These are phyloP conservation scores for Chrysaora quinquecirrha DNA, from an alignment of 30 jellyfish, hydroid and myxozoan species.

Conservation along the genomic window DNA sequence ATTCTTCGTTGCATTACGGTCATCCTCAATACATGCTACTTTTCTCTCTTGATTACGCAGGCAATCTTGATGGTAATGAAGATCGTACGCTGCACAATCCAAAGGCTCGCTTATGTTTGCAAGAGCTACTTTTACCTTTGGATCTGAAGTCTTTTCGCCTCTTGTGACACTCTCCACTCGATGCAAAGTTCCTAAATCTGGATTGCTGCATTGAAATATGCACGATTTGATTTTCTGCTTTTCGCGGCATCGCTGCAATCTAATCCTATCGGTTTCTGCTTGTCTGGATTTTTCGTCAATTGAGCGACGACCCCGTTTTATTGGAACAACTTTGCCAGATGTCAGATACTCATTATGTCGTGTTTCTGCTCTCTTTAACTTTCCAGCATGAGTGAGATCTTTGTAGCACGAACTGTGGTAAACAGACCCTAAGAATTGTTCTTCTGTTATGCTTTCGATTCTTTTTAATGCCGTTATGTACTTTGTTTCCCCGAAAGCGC, in stretches of 20 bases:
- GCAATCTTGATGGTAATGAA: slow-evolving; percentile 22
- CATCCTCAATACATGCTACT: neutral
- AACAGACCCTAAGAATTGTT: neutral
- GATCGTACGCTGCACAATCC: slow-evolving; percentile 20
- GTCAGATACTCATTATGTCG: neutral
- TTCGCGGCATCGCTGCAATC: neutral
- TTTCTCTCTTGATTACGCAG: slow-evolving; percentile 27
- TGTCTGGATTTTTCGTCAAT: neutral
- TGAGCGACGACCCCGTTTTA: neutral
- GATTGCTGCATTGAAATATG: neutral
- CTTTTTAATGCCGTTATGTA: slow-evolving; percentile 5
- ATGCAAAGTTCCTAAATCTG: neutral
- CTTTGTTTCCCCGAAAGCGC: slow-evolving; percentile 9
- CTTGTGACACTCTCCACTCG: neutral
- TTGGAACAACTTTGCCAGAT: neutral
- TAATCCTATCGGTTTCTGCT: neutral
- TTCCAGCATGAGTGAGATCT: slow-evolving; percentile 23
- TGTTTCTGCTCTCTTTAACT: neutral
- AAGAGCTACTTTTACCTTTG: slow-evolving; percentile 20
- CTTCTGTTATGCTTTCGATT: slow-evolving; percentile 10
- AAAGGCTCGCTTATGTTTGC: slow-evolving; percentile 23
- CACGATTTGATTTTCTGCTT: neutral
- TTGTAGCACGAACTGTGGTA: slow-evolving; percentile 19
- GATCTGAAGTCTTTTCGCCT: neutral
- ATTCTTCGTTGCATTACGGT: neutral